phyloP scores from a whole-genome alignment of 2,797 vertebrate species.

The Oreochromis mossambicus region DNA sequence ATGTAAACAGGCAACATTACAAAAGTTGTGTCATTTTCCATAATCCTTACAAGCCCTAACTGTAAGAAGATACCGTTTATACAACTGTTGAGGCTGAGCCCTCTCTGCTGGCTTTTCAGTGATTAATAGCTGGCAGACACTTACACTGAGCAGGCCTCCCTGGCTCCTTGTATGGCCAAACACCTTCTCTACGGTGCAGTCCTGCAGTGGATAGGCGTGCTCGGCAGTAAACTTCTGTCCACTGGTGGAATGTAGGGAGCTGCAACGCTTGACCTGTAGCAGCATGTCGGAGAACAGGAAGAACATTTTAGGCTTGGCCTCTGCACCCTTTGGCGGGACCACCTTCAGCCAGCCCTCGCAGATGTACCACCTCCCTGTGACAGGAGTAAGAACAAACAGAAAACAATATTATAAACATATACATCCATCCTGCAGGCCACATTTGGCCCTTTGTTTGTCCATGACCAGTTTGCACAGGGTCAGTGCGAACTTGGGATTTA shows the following conservation, averaged over 20 bases:
- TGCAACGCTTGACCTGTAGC: constrained; percentile 61
- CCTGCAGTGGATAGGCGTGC: constrained; percentile 69
- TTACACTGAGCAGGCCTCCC: constrained; percentile 76
- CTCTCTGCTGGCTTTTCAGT: neutral
- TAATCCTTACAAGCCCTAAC: neutral
- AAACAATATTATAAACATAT: neutral
- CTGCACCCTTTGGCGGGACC: constrained; percentile 71
- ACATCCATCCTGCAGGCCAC: neutral
- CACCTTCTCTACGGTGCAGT: constrained; percentile 76
- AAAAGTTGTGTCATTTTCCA: fast-evolving
- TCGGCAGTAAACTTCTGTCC: constrained; percentile 72
- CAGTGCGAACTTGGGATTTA: fast-evolving
- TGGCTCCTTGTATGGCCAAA: constrained; percentile 81
- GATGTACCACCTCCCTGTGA: constrained; percentile 71
- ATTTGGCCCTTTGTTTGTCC: fast-evolving
- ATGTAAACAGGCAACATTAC: neutral
- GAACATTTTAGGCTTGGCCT: constrained; percentile 68
- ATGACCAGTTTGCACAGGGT: neutral
- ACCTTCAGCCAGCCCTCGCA: constrained; percentile 77
- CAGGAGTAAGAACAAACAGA: neutral
- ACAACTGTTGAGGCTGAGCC: fast-evolving
- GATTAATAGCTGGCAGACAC: neutral
- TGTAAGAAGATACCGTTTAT: fast-evolving
- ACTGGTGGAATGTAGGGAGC: constrained; percentile 63
- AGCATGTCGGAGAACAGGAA: constrained; percentile 76